Evolutionary conservation across 37 sponge, comb jelly and placozoan species (phyloP).

Genomic region (Aplysina aerophoba): DNA sequence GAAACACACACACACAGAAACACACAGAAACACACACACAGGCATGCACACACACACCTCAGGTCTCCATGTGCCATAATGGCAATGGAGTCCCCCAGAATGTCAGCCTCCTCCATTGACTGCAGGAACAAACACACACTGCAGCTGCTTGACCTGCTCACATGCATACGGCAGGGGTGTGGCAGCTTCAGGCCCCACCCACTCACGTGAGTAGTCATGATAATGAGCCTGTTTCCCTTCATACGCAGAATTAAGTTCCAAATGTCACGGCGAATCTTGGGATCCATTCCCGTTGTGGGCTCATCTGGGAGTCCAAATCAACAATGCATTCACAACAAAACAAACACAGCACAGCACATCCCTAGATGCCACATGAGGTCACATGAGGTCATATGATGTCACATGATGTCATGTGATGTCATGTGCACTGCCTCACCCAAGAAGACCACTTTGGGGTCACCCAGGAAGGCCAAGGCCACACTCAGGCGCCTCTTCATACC

Average conservation of each 20-base stretch:
- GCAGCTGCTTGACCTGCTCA: too few species aligned
- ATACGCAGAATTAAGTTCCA: constrained; percentile 83
- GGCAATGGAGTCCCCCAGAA: constrained; percentile 79
- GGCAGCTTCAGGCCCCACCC: neutral
- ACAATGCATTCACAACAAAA: neutral
- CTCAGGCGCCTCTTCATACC: constrained; percentile 86
- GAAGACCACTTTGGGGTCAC: constrained; percentile 74
- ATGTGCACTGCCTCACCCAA: constrained; percentile 39
- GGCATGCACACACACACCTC: constrained; percentile 34
- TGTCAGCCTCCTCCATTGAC: constrained; percentile 91
- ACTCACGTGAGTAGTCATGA: constrained; percentile 81
- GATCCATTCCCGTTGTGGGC: constrained; percentile 83
- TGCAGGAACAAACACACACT: neutral
- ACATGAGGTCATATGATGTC: too few species aligned
- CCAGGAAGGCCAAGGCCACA: constrained; percentile 83
- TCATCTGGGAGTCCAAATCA: constrained; percentile 41
- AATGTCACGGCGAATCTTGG: constrained; percentile 76
- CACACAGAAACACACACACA: constrained; percentile 26
- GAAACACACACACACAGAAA: constrained; percentile 29
- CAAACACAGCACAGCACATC: neutral
- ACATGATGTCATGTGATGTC: too few species aligned
- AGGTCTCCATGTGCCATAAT: constrained; percentile 79
- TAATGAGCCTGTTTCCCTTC: constrained; percentile 67
- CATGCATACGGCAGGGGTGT: too few species aligned
- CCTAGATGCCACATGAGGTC: neutral